phyloP scores from a whole-genome alignment of 2,888 invertebrate species.

The Sarcophaga carnaria region DNA sequence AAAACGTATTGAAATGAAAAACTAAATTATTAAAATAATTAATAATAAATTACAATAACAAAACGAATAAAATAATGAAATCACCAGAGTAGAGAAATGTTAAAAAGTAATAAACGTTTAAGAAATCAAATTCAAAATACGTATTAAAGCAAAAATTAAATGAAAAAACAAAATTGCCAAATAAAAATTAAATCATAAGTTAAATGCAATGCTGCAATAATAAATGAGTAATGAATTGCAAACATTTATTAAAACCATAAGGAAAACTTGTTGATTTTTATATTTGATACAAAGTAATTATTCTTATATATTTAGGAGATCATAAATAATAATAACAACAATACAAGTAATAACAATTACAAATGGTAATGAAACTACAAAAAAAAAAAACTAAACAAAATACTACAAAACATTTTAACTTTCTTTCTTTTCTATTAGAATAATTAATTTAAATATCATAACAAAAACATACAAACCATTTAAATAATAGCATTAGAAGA shows the following conservation, averaged over 20 bases:
- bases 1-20: slow-evolving; percentile 58
- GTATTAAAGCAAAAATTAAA: slow-evolving; percentile 50
- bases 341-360: slow-evolving; percentile 19
- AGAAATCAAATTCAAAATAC: slow-evolving; percentile 54
- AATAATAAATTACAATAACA: slow-evolving; percentile 54
- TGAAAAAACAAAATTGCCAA: slow-evolving; percentile 65
- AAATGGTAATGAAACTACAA: slow-evolving; percentile 19
- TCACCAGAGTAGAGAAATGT: slow-evolving; percentile 59
- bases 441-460: neutral
- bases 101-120: slow-evolving; percentile 31
- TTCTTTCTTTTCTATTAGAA: neutral
- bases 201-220: slow-evolving; percentile 42
- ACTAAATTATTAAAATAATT: slow-evolving; percentile 55
- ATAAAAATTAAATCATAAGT: neutral
- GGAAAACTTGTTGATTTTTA: slow-evolving; percentile 82
- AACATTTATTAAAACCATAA: slow-evolving; percentile 42
- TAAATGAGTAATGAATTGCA: slow-evolving; percentile 42
- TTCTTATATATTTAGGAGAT: slow-evolving; percentile 67
- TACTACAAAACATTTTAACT: too few species aligned
- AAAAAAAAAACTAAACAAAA: slow-evolving; percentile 18
- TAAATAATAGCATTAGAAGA: slow-evolving; percentile 8
- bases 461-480: neutral
- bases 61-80: slow-evolving; percentile 62
- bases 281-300: slow-evolving; percentile 81
- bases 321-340: slow-evolving; percentile 33